Evolutionary conservation across 2,113 vertebrate species (phyloP), one percentile per base, ranked within the genome.

Genomic region (Columbina picui): DNA sequence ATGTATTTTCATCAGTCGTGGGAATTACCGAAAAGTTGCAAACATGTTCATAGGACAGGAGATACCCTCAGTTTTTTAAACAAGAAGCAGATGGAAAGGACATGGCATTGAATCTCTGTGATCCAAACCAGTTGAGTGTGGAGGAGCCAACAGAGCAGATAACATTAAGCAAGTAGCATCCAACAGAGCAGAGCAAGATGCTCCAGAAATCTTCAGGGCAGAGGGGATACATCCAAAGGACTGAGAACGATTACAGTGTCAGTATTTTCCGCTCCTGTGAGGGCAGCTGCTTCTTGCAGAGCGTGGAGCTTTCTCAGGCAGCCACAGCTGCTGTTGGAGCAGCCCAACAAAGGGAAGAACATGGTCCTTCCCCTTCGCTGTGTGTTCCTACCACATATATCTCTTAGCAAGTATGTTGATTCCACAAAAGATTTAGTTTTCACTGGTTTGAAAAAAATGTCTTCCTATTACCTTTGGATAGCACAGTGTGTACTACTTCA

Each of bases 1-100:
- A 87, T 17, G 49, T 36, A 49, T n/a, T 92, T 67, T 84, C 57
- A 73, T 76, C 39, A 60, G 4, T 80, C 71, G 55, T 32, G 29
- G 52, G 65, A 79, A 93, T 92, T 63, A 59, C 57, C 64, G 70
- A 85, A 71, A 75, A 94, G 32, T 23, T 96, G 85, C 52, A 93
- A 82, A 85, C 9, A 14, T 36, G 29, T 47, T 90, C 34, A 68
- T 18, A 67, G 85, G 74, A 67, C 23, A 50, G 52, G 38, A 85
- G 70, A 67, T 75, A 85, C 3, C 38, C 65, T 83, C 70, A 90
- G 43, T 39, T 45, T 83, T 85, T 92, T 52, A 88, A 96, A 88
- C 34, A 64, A 95, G 52, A 78, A 85, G 61, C 85, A 76, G 91
- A 85, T 90, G 75, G 38, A 90, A 82, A 75, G 27, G 73, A 91